These are phyloP conservation scores for Parapsyche elsis DNA, from an alignment of 1,140 invertebrate genomes.

Conservation along the genomic window DNA sequence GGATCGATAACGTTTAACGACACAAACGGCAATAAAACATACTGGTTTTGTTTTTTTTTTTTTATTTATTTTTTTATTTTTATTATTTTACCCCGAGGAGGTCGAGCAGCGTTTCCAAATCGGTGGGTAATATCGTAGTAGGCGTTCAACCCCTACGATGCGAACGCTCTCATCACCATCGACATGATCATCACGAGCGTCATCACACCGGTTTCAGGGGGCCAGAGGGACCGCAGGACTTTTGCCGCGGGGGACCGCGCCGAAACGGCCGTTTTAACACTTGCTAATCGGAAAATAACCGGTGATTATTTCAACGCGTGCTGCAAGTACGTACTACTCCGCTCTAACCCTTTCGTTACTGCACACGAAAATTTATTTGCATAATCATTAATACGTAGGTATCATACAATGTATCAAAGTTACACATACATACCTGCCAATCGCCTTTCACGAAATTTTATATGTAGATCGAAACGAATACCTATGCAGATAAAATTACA, in stretches of 20 bases:
- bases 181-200: background rate
- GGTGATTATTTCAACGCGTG: conserved; percentile 45
- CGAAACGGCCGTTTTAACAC: conserved; percentile 42
- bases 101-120: background rate
- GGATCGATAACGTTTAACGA: background rate
- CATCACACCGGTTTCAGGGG: background rate
- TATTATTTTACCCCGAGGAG: no score
- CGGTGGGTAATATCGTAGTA: background rate
- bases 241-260: conserved; percentile 35
- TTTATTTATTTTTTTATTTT: no score
- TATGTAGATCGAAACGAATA: no score
- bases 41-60: background rate
- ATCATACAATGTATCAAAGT: no score
- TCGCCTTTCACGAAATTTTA: no score
- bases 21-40: conserved; percentile 10
- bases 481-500: no score
- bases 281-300: conserved; percentile 46
- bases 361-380: no score
- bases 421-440: no score
- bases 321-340: conserved; percentile 32
- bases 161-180: background rate
- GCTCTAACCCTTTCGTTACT: conserved; percentile 21
- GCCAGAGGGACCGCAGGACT: conserved; percentile 14
- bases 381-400: no score
- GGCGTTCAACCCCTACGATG: background rate